Conservation (phyloP, 2,888 invertebrate species). For the Phalera bucephala region DNA sequence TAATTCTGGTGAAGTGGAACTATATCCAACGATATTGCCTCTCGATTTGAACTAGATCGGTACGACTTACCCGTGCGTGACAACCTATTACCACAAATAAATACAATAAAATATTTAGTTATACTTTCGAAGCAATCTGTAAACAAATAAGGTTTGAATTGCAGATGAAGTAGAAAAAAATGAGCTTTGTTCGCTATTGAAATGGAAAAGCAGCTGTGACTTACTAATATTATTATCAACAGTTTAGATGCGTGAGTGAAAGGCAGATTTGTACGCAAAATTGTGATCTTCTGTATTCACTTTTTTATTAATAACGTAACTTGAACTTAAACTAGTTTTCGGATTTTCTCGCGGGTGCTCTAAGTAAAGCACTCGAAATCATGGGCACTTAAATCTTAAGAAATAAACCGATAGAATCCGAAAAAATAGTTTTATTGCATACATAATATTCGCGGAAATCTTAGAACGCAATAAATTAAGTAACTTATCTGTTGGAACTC, state of each 20-base stretch:
- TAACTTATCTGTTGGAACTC: too few relatives aligned
- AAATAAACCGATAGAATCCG: too few relatives aligned
- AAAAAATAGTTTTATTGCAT: too few relatives aligned
- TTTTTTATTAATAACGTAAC: neutral
- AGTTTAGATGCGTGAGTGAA: neutral
- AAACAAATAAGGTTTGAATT: neutral
- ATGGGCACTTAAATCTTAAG: too few relatives aligned
- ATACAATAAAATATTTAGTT: constrained; percentile 22
- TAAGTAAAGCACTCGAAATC: too few relatives aligned
- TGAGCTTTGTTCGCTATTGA: neutral
- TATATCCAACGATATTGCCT: constrained; percentile 27
- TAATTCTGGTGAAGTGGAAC: constrained; percentile 9
- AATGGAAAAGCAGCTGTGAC: neutral
- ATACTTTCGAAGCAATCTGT: constrained; percentile 10
- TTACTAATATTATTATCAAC: neutral
- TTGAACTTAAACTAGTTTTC: too few relatives aligned
- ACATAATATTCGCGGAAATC: too few relatives aligned
- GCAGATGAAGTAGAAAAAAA: neutral
- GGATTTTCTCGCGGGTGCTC: too few relatives aligned
- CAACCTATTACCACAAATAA: constrained; percentile 26
- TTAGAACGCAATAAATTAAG: too few relatives aligned
- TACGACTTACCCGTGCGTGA: constrained; percentile 26
- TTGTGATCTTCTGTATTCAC: neutral
- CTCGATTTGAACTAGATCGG: constrained; percentile 26
- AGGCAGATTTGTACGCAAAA: neutral